These are phyloP conservation scores for Grammomys dolichurus DNA, from an alignment of 2,113 vertebrate genomes.

Conservation along the genomic window DNA sequence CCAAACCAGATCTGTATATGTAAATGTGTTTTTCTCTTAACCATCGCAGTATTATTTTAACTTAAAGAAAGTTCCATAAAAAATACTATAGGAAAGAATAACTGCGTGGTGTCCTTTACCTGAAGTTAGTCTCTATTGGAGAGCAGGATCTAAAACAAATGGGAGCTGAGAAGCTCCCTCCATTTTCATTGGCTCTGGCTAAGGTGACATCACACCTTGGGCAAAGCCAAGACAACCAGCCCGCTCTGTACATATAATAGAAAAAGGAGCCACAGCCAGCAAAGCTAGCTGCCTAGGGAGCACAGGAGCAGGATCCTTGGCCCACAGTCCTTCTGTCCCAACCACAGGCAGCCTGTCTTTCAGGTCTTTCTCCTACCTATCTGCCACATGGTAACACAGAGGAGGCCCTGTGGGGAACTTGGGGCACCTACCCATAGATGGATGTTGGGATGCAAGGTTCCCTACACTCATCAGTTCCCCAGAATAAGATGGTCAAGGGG, in stretches of 20 bases:
- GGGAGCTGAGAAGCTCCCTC: neutral
- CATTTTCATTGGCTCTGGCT: neutral
- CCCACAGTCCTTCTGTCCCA: neutral
- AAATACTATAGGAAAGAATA: neutral
- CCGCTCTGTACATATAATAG: neutral
- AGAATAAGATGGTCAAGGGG: neutral
- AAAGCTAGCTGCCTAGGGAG: neutral
- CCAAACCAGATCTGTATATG: neutral
- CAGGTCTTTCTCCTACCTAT: neutral
- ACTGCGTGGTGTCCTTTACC: neutral
- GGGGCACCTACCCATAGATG: neutral
- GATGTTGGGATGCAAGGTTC: too few relatives aligned
- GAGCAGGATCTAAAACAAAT: neutral
- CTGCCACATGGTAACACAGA: neutral
- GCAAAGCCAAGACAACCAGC: neutral
- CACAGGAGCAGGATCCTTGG: neutral
- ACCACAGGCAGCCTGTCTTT: neutral
- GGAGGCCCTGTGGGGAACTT: neutral
- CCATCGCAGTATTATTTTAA: neutral
- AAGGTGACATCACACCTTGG: neutral
- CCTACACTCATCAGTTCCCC: neutral
- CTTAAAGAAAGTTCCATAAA: conserved; percentile 10
- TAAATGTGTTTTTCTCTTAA: conserved; percentile 48
- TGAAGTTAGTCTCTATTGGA: neutral
- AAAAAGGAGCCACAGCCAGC: neutral